phyloP scores from a whole-genome alignment of 2,888 invertebrate genomes.

The Lepeophtheirus nordmannii region DNA sequence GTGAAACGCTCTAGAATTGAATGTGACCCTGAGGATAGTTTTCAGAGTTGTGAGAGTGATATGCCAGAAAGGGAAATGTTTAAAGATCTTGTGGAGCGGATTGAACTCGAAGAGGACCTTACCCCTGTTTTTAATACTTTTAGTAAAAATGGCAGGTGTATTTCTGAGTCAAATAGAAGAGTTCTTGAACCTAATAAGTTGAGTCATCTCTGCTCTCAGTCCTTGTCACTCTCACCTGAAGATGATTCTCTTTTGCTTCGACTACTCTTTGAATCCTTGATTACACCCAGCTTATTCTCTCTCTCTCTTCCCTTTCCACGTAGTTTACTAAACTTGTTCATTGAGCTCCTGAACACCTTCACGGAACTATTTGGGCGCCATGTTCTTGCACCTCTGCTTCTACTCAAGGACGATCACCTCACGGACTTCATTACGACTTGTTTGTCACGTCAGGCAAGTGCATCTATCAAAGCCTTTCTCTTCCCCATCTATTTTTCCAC shows the following conservation, averaged over 20 bases:
- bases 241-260: no score
- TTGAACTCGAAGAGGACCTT: no score
- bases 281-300: background rate
- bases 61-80: no score
- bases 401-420: background rate
- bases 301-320: background rate
- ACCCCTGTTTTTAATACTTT: no score
- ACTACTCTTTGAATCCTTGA: background rate
- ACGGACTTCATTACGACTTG: background rate
- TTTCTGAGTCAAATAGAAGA: no score
- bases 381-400: background rate
- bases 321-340: background rate
- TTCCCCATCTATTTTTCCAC: background rate
- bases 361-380: background rate
- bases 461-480: background rate
- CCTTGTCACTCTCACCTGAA: no score
- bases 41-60: background rate
- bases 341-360: background rate
- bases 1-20: no score
- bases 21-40: background rate
- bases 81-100: no score
- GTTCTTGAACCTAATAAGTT: no score
- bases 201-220: no score
- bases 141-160: no score
- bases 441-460: background rate